Evolutionary conservation across 92 coral and sea anemone genomes (phyloP).

Genomic region (Chrysogorgia sp.): DNA sequence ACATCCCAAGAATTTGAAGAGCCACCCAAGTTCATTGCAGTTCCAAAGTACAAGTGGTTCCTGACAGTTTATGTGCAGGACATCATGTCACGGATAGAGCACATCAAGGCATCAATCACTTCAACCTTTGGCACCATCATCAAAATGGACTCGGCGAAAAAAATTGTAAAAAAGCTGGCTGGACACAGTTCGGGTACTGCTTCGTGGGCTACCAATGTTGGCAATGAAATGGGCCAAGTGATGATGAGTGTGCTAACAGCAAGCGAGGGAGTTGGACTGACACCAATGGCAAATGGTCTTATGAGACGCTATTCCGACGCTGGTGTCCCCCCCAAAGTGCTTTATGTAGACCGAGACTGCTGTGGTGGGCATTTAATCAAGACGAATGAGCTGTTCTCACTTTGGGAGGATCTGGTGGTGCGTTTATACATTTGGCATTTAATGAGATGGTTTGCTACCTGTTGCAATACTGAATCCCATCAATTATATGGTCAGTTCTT

Average conservation of each 20-base stretch:
- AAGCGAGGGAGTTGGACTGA: conserved; percentile 43
- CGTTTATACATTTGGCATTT: conserved; percentile 51
- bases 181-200: conserved; percentile 45
- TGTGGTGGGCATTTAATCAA: conserved; percentile 31
- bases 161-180: conserved; percentile 45
- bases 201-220: conserved; percentile 49
- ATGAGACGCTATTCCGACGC: conserved; percentile 31
- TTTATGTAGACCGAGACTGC: conserved; percentile 44
- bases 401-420: conserved; percentile 25
- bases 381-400: conserved; percentile 17
- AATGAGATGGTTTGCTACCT: conserved; percentile 60
- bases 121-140: conserved; percentile 57
- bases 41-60: conserved; percentile 62
- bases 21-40: conserved; percentile 36
- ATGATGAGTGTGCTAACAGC: conserved; percentile 43
- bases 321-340: conserved; percentile 27
- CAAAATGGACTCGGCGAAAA: conserved; percentile 62
- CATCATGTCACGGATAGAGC: conserved; percentile 40
- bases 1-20: conserved; percentile 25
- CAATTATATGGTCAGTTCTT: conserved; percentile 58
- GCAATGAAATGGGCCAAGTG: conserved; percentile 44
- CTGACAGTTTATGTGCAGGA: conserved; percentile 61
- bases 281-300: conserved; percentile 22
- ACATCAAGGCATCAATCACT: conserved; percentile 55
- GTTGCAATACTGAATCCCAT: conserved; percentile 65